Percentiles rank a stretch among this genome's conserved stretches.
Conservation (phyloP, 2,113 vertebrate species). For the Oreochromis niloticus region DNA sequence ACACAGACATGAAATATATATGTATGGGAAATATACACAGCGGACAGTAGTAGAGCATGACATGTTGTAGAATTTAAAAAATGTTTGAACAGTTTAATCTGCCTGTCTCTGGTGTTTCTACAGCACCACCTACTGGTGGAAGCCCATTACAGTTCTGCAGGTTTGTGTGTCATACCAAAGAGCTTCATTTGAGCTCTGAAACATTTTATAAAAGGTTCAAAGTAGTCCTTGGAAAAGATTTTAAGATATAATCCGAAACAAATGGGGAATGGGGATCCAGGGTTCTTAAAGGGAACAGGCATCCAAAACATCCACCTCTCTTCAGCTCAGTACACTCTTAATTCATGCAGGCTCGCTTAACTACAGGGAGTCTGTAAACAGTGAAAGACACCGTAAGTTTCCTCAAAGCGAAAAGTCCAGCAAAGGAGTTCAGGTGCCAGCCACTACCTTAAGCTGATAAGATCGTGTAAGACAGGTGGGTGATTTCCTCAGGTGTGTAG, state of each 20-base stretch:
- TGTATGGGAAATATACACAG: fast-evolving
- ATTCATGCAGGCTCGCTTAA: too few species aligned
- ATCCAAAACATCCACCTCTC: neutral
- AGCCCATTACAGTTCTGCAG: neutral
- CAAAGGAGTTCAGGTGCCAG: neutral
- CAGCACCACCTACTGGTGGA: neutral
- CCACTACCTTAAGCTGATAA: neutral
- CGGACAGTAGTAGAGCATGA: neutral
- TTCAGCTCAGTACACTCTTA: neutral
- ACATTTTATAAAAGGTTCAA: neutral
- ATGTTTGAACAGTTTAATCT: neutral
- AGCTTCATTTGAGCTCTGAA: neutral
- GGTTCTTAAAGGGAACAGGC: neutral
- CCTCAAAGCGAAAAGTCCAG: fast-evolving
- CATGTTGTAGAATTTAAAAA: neutral
- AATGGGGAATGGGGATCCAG: neutral
- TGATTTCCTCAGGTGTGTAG: neutral
- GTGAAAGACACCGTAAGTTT: neutral
- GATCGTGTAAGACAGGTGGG: neutral
- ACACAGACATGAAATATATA: too few species aligned
- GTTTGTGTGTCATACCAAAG: neutral
- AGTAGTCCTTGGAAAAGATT: fast-evolving
- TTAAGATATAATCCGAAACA: neutral
- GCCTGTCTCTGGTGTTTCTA: neutral
- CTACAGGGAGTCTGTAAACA: neutral